Base-by-base conservation (phyloP, 2,113 vertebrate genomes). In the Grammomys dolichurus region DNA sequence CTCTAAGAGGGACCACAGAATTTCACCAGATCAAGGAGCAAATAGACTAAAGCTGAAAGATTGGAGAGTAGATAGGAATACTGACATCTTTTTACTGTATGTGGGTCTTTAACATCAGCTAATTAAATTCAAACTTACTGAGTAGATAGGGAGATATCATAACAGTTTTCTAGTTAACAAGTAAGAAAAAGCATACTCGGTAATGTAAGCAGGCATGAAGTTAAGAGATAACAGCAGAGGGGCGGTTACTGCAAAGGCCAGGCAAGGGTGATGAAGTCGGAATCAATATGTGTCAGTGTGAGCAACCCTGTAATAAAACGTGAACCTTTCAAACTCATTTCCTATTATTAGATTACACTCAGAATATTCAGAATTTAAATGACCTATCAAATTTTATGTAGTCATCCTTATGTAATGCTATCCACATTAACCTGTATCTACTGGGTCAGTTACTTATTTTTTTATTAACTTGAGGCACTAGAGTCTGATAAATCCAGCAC, bases 381-480 rank as follows among this genome's bases (percentile, higher is more conserved):
- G 94, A 91, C 92, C 94, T 94, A 87, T 97, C 94, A 98, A 94
- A 96, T 96, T 98, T 96, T 94, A 94, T 95, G 90, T 93, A 95
- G 93, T 97, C 90, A 87, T 90, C 67, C 60, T 96, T 95, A 95
- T 89, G 76, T 89, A 93, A 96, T 89, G 81, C 67, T 94, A 46
- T 86, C 67, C 60, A 82, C 82, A 89, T 97, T 96, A 95, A 93
- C 96, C 91, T 95, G 0, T 94, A 89, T 94, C 89, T 96, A 43
- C 63, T 89, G 86, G 81, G 92, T 94, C 92, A 95, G 40, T 90
- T 95, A 65, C 60, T 96, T 96, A 78, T 90, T 94, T 97, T 87
- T 97, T 96, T 93, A 97, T 94, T 88, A 97, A 97, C 43, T 90
- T 40, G 81, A 81, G 56, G 81, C 77, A 90, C 84, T n/a, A 13